Percentiles rank a stretch among this genome's conserved stretches.
phyloP scores from a whole-genome alignment of 2,888 invertebrate species.

The Harpalus rufipes region DNA sequence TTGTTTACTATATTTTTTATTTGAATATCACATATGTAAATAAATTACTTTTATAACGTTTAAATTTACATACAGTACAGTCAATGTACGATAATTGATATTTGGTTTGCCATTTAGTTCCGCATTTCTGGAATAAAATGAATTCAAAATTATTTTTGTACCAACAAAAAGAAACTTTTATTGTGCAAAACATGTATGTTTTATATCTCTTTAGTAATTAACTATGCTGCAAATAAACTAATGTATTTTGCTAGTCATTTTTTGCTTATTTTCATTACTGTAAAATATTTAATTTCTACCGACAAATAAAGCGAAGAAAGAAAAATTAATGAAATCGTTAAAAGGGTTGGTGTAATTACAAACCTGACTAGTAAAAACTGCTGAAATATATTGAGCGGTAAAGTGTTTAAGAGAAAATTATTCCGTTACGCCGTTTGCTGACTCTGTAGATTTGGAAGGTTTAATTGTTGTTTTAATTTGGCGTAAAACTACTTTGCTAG shows the following conservation, averaged over 20 bases:
- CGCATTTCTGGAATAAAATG: neutral
- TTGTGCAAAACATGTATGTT: no score
- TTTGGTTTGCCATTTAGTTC: neutral
- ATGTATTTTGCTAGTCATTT: no score
- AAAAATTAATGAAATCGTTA: slow-evolving; percentile 10
- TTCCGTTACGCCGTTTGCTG: neutral
- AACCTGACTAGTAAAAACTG: neutral
- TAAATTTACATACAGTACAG: neutral
- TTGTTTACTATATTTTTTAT: slow-evolving; percentile 10
- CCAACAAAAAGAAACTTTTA: no score
- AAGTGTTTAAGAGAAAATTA: slow-evolving; percentile 9
- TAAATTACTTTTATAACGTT: slow-evolving; percentile 1
- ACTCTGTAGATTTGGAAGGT: neutral
- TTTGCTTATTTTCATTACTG: no score
- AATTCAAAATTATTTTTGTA: neutral
- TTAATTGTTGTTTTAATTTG: slow-evolving; percentile 40
- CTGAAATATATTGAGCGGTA: neutral
- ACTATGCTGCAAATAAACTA: no score
- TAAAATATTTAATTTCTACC: no score
- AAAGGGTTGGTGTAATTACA: slow-evolving; percentile 14
- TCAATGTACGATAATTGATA: slow-evolving; percentile 18
- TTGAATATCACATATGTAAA: slow-evolving; percentile 10
- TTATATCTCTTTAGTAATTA: no score
- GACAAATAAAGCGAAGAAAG: no score
- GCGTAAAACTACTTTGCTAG: slow-evolving; percentile 5